phyloP scores from a whole-genome alignment of 2,797 vertebrate genomes.

The Spondyliosoma cantharus region DNA sequence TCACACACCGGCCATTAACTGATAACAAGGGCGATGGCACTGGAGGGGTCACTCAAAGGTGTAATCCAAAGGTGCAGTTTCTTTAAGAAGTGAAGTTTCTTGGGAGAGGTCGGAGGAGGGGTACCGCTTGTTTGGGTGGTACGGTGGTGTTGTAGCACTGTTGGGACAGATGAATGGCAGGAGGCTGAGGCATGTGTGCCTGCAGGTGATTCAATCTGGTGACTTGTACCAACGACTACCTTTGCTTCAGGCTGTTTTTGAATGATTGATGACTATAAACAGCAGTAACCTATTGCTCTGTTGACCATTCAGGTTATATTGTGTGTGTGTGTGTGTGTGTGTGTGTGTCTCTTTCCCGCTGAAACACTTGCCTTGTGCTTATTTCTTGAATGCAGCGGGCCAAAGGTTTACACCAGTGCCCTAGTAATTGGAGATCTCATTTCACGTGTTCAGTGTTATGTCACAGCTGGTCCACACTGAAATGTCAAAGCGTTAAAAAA shows the following conservation, averaged over 20 bases:
- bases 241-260: not conserved
- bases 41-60: not conserved
- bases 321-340: too few relatives aligned
- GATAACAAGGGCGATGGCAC: not conserved
- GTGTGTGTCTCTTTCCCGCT: not conserved
- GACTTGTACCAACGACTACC: not conserved
- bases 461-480: too few relatives aligned
- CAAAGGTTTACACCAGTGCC: not conserved
- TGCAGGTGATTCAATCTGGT: constrained; percentile 2
- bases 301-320: not conserved
- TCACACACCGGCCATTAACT: too few relatives aligned
- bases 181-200: not conserved
- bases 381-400: not conserved
- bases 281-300: not conserved
- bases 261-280: not conserved
- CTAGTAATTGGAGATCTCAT: not conserved
- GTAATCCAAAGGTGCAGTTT: not conserved
- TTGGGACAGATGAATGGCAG: not conserved
- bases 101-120: not conserved
- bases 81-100: not conserved
- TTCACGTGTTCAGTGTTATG: too few relatives aligned
- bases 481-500: too few relatives aligned
- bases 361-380: not conserved
- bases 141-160: not conserved
- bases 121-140: not conserved